These are phyloP conservation scores for Tympanoctomys barrerae DNA, from an alignment of 2,797 vertebrate species.

Conservation along the genomic window DNA sequence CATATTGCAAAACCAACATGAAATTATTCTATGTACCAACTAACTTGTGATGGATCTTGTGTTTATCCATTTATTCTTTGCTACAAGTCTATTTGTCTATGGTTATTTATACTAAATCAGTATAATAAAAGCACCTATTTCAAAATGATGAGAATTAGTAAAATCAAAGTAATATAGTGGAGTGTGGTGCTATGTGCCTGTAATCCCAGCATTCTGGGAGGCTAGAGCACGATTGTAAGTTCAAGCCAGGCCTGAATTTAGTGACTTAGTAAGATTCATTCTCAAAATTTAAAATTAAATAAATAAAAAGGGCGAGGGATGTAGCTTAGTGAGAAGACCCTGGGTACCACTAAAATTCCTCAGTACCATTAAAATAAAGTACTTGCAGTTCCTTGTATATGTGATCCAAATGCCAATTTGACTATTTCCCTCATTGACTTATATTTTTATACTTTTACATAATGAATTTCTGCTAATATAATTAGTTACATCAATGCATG, in stretches of 20 bases:
- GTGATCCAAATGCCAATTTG: slow-evolving; percentile 22
- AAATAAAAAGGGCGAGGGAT: neutral
- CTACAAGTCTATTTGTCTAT: neutral
- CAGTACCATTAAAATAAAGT: neutral
- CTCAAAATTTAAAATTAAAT: neutral
- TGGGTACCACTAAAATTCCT: neutral
- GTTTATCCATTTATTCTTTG: slow-evolving; percentile 15
- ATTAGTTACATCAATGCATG: slow-evolving; percentile 5
- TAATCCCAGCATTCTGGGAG: neutral
- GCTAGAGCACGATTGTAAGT: neutral
- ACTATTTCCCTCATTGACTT: neutral
- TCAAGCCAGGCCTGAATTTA: neutral
- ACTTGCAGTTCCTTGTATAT: neutral
- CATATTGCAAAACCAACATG: neutral
- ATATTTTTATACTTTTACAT: neutral
- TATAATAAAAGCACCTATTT: slow-evolving; percentile 32
- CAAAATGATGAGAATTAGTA: slow-evolving; percentile 34
- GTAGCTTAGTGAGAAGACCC: neutral
- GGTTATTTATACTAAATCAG: slow-evolving; percentile 11
- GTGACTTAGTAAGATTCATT: neutral
- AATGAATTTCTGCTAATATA: neutral
- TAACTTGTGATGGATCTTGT: neutral
- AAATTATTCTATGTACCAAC: slow-evolving; percentile 4
- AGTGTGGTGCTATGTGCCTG: neutral
- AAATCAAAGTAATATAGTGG: slow-evolving; percentile 6